Evolutionary conservation across 2,888 invertebrate genomes (phyloP).

Genomic region (Ethmia dodecea): DNA sequence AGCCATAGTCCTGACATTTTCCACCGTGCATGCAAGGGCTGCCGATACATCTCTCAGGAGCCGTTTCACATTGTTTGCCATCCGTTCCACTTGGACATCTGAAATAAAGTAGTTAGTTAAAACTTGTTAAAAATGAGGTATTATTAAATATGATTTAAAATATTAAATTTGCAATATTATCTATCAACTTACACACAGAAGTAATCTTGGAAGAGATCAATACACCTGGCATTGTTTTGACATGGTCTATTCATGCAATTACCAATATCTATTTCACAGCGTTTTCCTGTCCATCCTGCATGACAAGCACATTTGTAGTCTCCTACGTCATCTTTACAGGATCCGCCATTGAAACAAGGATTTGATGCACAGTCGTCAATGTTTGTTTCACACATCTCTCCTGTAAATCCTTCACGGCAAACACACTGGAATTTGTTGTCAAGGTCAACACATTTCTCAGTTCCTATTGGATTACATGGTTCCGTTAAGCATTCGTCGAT

Average conservation of each 20-base stretch:
- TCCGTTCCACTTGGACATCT: constrained; percentile 96
- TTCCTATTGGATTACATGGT: constrained; percentile 93
- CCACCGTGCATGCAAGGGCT: constrained; percentile 98
- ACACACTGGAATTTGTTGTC: constrained; percentile 92
- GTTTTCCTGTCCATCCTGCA: constrained; percentile 91
- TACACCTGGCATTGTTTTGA: constrained; percentile 94
- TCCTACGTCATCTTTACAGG: constrained; percentile 91
- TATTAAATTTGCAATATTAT: constrained; percentile 12
- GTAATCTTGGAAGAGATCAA: constrained; percentile 93
- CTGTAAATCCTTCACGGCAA: constrained; percentile 93
- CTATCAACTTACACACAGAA: constrained; percentile 90
- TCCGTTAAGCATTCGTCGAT: constrained; percentile 95
- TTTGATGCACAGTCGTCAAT: constrained; percentile 91
- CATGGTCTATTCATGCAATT: constrained; percentile 92
- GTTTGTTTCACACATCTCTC: constrained; percentile 89
- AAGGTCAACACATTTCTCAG: constrained; percentile 92
- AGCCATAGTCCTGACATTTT: constrained; percentile 96
- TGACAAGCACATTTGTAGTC: constrained; percentile 89
- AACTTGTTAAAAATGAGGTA: neutral
- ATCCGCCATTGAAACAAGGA: constrained; percentile 93
- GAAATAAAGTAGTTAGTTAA: constrained; percentile 4
- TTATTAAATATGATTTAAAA: neutral
- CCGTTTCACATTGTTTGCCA: constrained; percentile 97
- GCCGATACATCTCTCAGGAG: constrained; percentile 95
- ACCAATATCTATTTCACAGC: constrained; percentile 92